Evolutionary conservation across 1,140 invertebrate genomes (phyloP).

Genomic region (Orussus abietinus): DNA sequence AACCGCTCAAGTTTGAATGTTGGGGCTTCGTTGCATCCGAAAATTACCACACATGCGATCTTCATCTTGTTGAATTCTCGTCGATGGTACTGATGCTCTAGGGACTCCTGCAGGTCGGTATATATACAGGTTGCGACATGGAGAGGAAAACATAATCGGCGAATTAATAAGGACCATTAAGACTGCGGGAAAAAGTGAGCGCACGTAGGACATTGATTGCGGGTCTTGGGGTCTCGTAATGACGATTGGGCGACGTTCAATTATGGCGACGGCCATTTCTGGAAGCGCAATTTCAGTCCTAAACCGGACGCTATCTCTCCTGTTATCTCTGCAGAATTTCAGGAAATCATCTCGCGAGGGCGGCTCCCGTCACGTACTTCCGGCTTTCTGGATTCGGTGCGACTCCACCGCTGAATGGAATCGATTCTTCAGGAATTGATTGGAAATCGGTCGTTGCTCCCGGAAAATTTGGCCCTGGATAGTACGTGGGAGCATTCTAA

Average conservation of each 20-base stretch:
- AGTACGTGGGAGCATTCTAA: too few species aligned
- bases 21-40: not conserved
- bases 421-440: too few species aligned
- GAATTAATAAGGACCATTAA: conserved; percentile 43
- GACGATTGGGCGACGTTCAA: conserved; percentile 31
- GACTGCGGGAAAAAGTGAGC: conserved; percentile 20
- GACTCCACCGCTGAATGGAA: too few species aligned
- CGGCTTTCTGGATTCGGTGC: too few species aligned
- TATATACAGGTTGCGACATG: conserved; percentile 37
- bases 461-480: too few species aligned
- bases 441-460: too few species aligned
- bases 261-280: too few species aligned
- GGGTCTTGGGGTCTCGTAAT: conserved; percentile 34
- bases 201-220: conserved; percentile 34
- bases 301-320: too few species aligned
- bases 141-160: conserved; percentile 24
- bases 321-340: too few species aligned
- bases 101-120: conserved; percentile 15
- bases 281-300: too few species aligned
- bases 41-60: conserved; percentile 30
- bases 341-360: conserved; percentile 32
- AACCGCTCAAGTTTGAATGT: conserved; percentile 4
- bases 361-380: not conserved
- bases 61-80: conserved; percentile 35
- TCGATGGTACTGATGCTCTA: conserved; percentile 22